Evolutionary conservation across 2,888 invertebrate species (phyloP).

Genomic region (Apoda limacodes): DNA sequence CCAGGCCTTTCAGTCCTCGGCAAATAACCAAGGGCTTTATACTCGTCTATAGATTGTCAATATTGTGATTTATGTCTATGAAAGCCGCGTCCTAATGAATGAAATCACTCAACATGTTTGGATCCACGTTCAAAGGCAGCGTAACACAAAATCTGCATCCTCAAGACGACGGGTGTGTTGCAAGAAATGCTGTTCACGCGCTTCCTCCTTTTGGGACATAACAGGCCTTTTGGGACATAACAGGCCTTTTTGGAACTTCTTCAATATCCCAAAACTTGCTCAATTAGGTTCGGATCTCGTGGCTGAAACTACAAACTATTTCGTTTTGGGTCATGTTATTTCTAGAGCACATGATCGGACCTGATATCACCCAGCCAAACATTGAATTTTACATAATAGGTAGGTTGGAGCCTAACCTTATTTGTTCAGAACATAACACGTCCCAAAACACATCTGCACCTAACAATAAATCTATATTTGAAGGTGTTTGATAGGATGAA

Average conservation of each 20-base stretch:
- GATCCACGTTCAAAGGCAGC: conserved; percentile 14
- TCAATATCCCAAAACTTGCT: conserved; percentile 22
- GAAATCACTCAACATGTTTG: conserved; percentile 18
- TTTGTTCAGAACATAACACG: conserved; percentile 10
- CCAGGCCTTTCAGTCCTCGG: conserved; percentile 5
- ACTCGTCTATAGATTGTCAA: conserved; percentile 13
- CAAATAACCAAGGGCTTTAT: conserved; percentile 16
- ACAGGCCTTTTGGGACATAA: too few species aligned
- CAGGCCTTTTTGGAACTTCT: too few species aligned
- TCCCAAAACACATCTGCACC: too few species aligned
- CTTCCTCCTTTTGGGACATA: too few species aligned
- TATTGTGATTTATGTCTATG: conserved; percentile 13
- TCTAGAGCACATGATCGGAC: too few species aligned
- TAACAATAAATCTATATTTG: too few species aligned
- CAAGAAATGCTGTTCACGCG: conserved; percentile 18
- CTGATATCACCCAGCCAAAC: too few species aligned
- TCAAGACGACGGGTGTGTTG: conserved; percentile 15
- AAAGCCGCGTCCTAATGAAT: conserved; percentile 18
- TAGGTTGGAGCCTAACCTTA: conserved; percentile 11
- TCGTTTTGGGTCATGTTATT: too few species aligned
- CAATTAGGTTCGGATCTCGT: conserved; percentile 6
- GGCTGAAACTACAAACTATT: conserved; percentile 6
- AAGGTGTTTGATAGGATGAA: neutral
- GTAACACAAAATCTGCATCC: conserved; percentile 21
- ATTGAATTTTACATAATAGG: conserved; percentile 8